Evolutionary conservation across 2,113 vertebrate genomes (phyloP).

Genomic region (Parus major): DNA sequence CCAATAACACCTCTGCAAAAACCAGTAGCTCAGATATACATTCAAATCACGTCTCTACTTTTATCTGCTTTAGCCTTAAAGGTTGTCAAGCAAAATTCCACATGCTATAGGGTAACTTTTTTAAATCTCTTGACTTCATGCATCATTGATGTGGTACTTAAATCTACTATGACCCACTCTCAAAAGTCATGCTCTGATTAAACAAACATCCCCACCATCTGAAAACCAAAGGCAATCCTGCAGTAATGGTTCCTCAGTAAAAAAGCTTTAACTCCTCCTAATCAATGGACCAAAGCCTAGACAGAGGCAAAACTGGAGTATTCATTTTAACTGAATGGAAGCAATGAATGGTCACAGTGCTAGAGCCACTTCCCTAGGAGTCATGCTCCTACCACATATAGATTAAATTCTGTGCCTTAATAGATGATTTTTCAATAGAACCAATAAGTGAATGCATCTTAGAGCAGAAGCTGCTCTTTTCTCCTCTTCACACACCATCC

Average conservation of each 20-base stretch:
- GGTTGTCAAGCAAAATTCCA: not conserved
- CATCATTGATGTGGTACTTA: not conserved
- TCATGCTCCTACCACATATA: conserved; percentile 8
- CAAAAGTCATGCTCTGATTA: not conserved
- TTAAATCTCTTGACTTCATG: not conserved
- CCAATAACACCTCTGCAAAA: not conserved
- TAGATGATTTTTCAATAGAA: not conserved
- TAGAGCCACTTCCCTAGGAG: conserved; percentile 15
- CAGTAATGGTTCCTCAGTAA: conserved; percentile 14
- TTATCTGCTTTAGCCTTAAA: not conserved
- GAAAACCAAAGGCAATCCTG: conserved; percentile 32
- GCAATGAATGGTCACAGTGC: not conserved
- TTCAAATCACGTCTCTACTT: not conserved
- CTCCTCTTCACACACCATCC: conserved; percentile 13
- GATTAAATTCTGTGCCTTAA: conserved; percentile 53
- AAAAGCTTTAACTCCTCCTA: not conserved
- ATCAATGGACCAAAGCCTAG: not conserved
- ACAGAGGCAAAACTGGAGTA: not conserved
- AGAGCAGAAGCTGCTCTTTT: not conserved
- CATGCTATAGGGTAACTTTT: not conserved
- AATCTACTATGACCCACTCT: not conserved
- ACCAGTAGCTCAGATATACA: not conserved
- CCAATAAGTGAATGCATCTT: not conserved
- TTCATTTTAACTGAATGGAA: conserved; percentile 54
- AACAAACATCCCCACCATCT: not conserved